These are phyloP conservation scores for Pristionchus entomophagus DNA, from an alignment of 2,888 invertebrate genomes.

Conservation along the genomic window DNA sequence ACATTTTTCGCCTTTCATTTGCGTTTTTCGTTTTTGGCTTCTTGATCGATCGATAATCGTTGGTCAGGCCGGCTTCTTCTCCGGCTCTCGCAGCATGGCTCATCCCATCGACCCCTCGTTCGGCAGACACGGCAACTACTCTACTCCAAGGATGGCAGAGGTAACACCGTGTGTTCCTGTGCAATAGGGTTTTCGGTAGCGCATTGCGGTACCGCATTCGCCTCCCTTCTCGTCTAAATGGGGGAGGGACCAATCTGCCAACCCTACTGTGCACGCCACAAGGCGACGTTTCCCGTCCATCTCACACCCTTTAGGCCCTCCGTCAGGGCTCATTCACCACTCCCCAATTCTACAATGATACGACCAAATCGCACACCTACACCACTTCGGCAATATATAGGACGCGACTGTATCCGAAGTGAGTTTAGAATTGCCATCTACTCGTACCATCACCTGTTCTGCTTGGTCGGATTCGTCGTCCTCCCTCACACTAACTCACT, in stretches of 20 bases:
- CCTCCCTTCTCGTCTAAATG: neutral
- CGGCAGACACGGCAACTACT: constrained; percentile 36
- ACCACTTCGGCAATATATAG: too few species aligned
- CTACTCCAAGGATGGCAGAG: constrained; percentile 6
- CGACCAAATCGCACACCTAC: neutral
- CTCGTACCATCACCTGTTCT: neutral
- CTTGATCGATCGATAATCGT: too few species aligned
- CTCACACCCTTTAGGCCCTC: constrained; percentile 16
- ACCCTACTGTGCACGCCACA: too few species aligned
- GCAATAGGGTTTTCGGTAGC: too few species aligned
- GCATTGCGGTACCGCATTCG: neutral
- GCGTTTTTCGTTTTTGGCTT: too few species aligned
- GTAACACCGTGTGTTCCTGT: neutral
- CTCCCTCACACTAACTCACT: neutral
- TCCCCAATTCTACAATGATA: constrained; percentile 30
- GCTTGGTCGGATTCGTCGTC: neutral
- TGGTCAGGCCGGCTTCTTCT: neutral
- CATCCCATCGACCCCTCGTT: constrained; percentile 26
- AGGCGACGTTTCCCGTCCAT: neutral
- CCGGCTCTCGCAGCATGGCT: constrained; percentile 37
- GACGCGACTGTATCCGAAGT: neutral
- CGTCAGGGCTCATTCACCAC: constrained; percentile 21
- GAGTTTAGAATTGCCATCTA: neutral
- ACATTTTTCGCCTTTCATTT: too few species aligned
- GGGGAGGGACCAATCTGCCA: too few species aligned